Conservation (phyloP, 2,113 vertebrate species). For the Elaphurus davidianus region DNA sequence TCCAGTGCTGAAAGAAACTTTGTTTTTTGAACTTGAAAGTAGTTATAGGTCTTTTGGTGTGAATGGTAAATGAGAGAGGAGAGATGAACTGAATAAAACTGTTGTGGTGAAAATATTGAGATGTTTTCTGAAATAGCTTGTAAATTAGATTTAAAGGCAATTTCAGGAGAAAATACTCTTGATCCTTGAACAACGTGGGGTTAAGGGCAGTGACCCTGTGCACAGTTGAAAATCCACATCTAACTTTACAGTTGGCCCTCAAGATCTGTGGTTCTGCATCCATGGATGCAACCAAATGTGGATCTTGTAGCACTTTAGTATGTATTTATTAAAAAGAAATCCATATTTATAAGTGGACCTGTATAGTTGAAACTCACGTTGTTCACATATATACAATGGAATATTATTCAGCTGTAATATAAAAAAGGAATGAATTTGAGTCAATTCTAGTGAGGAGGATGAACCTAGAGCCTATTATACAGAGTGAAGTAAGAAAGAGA, state of each 20-base stretch:
- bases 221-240: neutral
- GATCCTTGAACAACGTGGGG: neutral
- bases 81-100: neutral
- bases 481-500: neutral
- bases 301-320: neutral
- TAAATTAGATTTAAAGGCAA: conserved; percentile 32
- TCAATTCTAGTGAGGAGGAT: neutral
- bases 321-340: neutral
- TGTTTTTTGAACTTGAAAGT: conserved; percentile 11
- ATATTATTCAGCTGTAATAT: neutral
- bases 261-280: neutral
- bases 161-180: conserved; percentile 10
- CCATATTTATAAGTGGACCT: neutral
- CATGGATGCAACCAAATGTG: neutral
- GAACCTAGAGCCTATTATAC: neutral
- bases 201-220: neutral
- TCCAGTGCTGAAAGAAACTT: neutral
- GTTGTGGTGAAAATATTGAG: neutral
- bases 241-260: neutral
- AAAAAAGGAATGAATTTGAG: neutral
- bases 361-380: neutral
- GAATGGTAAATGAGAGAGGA: neutral
- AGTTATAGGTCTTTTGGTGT: neutral
- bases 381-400: neutral
- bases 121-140: conserved; percentile 19